Conservation (phyloP, 2,797 vertebrate genomes). For the Trachurus trachurus region DNA sequence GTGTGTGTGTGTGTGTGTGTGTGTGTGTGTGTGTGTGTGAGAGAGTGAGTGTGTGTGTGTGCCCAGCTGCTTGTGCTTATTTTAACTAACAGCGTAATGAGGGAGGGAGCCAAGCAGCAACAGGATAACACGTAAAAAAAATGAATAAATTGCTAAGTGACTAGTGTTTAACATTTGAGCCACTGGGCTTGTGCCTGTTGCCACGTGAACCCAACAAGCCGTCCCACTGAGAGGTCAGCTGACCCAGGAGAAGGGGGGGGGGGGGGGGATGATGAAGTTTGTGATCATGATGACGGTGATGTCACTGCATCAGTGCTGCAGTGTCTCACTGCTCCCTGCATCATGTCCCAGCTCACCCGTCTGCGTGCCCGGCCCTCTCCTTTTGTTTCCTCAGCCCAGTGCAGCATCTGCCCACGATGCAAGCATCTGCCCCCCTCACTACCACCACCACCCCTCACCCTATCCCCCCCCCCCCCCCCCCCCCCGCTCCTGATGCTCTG, state of each 20-base stretch:
- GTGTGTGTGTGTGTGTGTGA: conserved; percentile 84
- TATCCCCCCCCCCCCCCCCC: neutral
- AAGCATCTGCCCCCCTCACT: conserved; percentile 64
- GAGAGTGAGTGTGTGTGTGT: too few relatives aligned
- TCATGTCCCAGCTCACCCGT: conserved; percentile 49
- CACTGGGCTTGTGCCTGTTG: conserved; percentile 30
- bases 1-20: too few relatives aligned
- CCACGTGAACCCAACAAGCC: conserved; percentile 46
- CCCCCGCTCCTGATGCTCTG: conserved; percentile 50
- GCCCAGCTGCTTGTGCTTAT: conserved; percentile 70
- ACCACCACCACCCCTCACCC: conserved; percentile 33
- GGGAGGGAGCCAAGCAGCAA: neutral
- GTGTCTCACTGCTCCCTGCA: conserved; percentile 53
- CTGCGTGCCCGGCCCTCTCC: conserved; percentile 67
- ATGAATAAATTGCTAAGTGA: conserved; percentile 13
- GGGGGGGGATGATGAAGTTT: neutral
- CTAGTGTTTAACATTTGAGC: conserved; percentile 40
- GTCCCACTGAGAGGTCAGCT: conserved; percentile 61
- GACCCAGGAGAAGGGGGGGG: conserved; percentile 34
- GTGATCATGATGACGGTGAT: conserved; percentile 37
- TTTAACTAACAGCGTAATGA: neutral
- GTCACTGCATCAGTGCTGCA: conserved; percentile 69
- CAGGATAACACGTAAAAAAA: neutral
- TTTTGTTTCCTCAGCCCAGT: conserved; percentile 75
- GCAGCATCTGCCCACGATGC: conserved; percentile 76